phyloP scores from a whole-genome alignment of 2,888 invertebrate species.

The Pristionchus arcanus region DNA sequence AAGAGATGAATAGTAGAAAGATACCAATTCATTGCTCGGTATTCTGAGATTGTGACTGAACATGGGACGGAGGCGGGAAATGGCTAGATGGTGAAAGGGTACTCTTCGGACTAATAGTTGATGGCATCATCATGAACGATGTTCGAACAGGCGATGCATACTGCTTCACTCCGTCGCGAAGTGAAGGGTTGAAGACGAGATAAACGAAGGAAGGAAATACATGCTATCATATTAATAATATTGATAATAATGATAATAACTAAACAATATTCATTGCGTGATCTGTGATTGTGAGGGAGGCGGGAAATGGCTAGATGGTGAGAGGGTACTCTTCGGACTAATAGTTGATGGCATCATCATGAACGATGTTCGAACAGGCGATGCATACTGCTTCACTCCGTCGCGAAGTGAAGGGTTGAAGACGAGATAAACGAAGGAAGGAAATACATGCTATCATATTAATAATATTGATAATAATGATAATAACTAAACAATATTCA shows the following conservation, averaged over 20 bases:
- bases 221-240: too few species aligned
- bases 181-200: too few species aligned
- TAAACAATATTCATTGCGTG: too few species aligned
- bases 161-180: too few species aligned
- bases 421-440: conserved; percentile 7
- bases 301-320: background rate
- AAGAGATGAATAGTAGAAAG: too few species aligned
- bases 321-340: background rate
- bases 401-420: background rate
- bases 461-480: too few species aligned
- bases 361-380: background rate
- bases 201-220: too few species aligned
- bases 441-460: too few species aligned
- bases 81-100: background rate
- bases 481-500: too few species aligned
- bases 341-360: background rate
- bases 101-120: background rate
- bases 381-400: background rate
- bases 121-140: background rate
- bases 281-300: background rate
- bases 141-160: background rate
- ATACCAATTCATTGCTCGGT: background rate
- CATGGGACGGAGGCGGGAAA: background rate
- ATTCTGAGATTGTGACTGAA: background rate
- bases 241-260: too few species aligned